Conservation (phyloP, 2,888 invertebrate genomes). For the Coecobrya sp. region DNA sequence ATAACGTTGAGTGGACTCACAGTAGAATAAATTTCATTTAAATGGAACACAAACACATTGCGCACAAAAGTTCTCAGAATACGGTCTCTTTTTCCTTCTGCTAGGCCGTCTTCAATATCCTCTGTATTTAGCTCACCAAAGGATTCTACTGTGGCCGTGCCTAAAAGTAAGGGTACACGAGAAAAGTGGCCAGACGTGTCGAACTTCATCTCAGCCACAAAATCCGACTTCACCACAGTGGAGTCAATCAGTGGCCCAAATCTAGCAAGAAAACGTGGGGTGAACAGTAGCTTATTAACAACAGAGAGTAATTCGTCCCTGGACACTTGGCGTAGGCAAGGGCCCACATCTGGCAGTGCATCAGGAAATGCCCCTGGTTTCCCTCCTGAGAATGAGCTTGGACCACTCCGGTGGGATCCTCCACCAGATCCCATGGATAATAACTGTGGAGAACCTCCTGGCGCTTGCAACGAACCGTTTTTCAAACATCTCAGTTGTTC, state of each 20-base stretch:
- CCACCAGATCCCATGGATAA: constrained; percentile 39
- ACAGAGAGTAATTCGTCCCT: constrained; percentile 85
- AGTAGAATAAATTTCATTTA: constrained; percentile 96
- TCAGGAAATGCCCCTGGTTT: constrained; percentile 72
- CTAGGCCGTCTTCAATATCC: constrained; percentile 86
- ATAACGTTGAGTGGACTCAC: not conserved
- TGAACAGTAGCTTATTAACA: constrained; percentile 83
- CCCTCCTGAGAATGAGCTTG: constrained; percentile 63
- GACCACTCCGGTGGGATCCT: constrained; percentile 61
- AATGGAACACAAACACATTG: constrained; percentile 95
- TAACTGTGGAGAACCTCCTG: constrained; percentile 45
- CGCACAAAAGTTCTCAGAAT: constrained; percentile 93
- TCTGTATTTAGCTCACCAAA: constrained; percentile 86
- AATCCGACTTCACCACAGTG: constrained; percentile 86
- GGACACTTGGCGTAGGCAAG: constrained; percentile 85
- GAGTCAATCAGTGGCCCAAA: constrained; percentile 86
- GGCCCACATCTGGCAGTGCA: constrained; percentile 84
- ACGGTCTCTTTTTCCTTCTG: constrained; percentile 89
- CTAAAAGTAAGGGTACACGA: constrained; percentile 84
- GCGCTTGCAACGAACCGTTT: constrained; percentile 64
- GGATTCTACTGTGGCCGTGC: constrained; percentile 85
- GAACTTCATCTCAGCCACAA: constrained; percentile 85
- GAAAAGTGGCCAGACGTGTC: constrained; percentile 85
- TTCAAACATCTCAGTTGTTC: constrained; percentile 83
- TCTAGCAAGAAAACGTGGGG: constrained; percentile 85